Evolutionary conservation across 2,888 invertebrate genomes (phyloP).

Genomic region (Eulithis testata): DNA sequence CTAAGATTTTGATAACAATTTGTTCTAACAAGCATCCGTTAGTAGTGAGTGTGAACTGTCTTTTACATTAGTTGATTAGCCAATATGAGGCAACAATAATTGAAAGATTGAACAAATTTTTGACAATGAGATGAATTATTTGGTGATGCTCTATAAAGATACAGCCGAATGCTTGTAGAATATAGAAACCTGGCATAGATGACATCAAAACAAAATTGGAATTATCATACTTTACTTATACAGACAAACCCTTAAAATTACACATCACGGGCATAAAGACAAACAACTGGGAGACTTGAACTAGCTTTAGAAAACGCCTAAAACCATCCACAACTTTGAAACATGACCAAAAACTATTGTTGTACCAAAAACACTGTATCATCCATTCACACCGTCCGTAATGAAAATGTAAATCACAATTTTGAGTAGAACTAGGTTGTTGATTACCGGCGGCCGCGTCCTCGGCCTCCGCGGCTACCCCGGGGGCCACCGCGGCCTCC

Average conservation of each 20-base stretch:
- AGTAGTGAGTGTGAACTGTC: no score
- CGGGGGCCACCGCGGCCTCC: constrained; percentile 89
- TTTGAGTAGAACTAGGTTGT: constrained; percentile 41
- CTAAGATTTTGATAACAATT: no score
- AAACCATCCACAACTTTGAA: constrained; percentile 10
- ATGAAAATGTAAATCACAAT: constrained; percentile 29
- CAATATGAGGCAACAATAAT: no score
- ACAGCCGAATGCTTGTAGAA: background rate
- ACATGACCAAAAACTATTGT: constrained; percentile 10
- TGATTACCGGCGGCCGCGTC: constrained; percentile 75
- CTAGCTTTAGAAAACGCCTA: constrained; percentile 5
- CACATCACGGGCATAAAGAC: constrained; percentile 11
- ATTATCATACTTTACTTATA: constrained; percentile 20
- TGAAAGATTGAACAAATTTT: no score
- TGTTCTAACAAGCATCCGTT: no score
- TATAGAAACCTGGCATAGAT: no score
- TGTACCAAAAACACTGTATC: constrained; percentile 7
- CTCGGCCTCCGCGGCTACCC: constrained; percentile 85
- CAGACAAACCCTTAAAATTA: constrained; percentile 18
- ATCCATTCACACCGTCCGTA: constrained; percentile 24
- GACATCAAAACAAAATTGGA: constrained; percentile 6
- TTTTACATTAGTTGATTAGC: no score
- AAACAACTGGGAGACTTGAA: background rate
- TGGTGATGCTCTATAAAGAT: no score
- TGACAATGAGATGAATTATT: no score